Percentiles rank a stretch among this genome's conserved stretches.
Conservation (phyloP, 2,113 vertebrate genomes). For the Dissostichus mawsoni region DNA sequence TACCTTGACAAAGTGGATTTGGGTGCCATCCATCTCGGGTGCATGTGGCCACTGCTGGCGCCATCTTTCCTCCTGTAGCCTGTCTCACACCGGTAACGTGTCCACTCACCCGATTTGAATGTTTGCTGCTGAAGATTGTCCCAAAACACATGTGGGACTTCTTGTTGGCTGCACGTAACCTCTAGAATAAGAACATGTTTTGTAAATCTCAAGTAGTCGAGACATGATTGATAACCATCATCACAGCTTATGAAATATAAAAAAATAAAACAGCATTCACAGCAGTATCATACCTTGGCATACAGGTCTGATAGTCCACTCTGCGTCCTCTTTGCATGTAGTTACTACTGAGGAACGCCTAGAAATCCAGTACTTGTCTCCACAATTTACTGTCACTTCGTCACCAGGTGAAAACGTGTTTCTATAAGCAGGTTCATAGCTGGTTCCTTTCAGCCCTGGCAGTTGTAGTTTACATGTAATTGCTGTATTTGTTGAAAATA, state of each 20-base stretch:
- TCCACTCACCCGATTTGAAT: accelerated
- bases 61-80: neutral
- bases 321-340: neutral
- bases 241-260: neutral
- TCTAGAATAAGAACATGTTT: slow-evolving; percentile 43
- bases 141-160: accelerated
- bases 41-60: neutral
- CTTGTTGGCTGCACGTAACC: slow-evolving; percentile 27
- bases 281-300: slow-evolving; percentile 62
- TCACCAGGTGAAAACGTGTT: too few relatives aligned
- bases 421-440: too few relatives aligned
- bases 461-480: too few relatives aligned
- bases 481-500: too few relatives aligned
- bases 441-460: too few relatives aligned
- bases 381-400: too few relatives aligned
- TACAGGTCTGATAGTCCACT: slow-evolving; percentile 21
- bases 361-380: neutral
- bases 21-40: slow-evolving; percentile 69
- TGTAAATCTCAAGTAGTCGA: neutral
- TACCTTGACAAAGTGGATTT: slow-evolving; percentile 70
- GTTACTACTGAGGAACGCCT: accelerated
- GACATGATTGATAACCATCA: neutral
- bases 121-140: accelerated
- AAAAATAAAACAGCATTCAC: neutral
- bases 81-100: accelerated